Evolutionary conservation across 2,888 invertebrate genomes (phyloP), one percentile per base, ranked within the genome.

Genomic region (Drepanosiphum platanoidis): DNA sequence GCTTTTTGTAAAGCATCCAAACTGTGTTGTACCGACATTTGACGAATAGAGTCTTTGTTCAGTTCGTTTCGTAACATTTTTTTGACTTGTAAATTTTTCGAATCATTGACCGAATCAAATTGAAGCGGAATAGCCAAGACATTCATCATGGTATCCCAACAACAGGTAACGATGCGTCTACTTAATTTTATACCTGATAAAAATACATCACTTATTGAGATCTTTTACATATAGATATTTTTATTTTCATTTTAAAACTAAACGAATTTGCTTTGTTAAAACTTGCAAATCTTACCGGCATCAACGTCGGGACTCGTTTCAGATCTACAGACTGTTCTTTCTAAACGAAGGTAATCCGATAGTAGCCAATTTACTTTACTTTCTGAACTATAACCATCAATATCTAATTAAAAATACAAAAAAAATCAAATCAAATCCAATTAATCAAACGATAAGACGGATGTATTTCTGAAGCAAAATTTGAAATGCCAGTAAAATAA

Each of bases 1-100:
- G 97, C 97, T 92, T 95, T 95, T 89, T 97, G 97, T 36, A 98
- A 91, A 27, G 97, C 97, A 89, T 97, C 96, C 86, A 98, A 91
- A 88, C 96, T 95, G 88, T 80, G 86, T 78, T 87, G 84, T 11
- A 88, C 87, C 42, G 87, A 87, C 71, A 87, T 87, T 86, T 89
- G 89, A 77, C 89, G 88, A 52, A 89, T 89, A 87, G 91, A 90
- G 87, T 91, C 91, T 87, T 90, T 90, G 1, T 90, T 90, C 13
- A 89, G 89, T 87, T 90, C 90, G 22, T 89, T 90, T 3, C 90
- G 90, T 81, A 91, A 88, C 87, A 91, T 89, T 70, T 91, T 88
- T 2, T 90, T 90, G 87, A 83, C 89, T 89, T 87, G 84, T 70
- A 58, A 66, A 78, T 88, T 88, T 79, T 87, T 86, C 87, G 89